phyloP scores from a whole-genome alignment of 2,888 invertebrate genomes.

The Latheticus oryzae region DNA sequence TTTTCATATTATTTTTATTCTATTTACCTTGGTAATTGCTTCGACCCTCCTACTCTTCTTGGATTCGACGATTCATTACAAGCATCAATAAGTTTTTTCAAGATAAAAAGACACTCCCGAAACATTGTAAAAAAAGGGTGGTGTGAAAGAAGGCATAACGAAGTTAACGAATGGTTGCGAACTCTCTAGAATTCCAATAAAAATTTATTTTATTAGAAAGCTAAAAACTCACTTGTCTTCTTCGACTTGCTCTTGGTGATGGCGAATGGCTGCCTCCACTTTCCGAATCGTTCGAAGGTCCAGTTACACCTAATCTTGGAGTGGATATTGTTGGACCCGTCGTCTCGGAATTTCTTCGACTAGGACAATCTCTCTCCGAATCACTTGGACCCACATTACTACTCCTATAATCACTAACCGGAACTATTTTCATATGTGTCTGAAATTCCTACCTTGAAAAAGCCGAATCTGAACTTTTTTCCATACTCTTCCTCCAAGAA shows the following conservation, averaged over 20 bases:
- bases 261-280: slow-evolving; percentile 90
- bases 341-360: slow-evolving; percentile 75
- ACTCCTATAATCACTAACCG: slow-evolving; percentile 89
- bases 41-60: slow-evolving; percentile 88
- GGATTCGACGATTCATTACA: slow-evolving; percentile 95
- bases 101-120: slow-evolving; percentile 95
- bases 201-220: slow-evolving; percentile 13
- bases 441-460: slow-evolving; percentile 81
- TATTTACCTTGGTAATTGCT: slow-evolving; percentile 82
- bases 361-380: slow-evolving; percentile 88
- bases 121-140: slow-evolving; percentile 99
- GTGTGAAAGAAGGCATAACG: slow-evolving; percentile 97
- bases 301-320: slow-evolving; percentile 74
- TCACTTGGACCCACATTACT: slow-evolving; percentile 90
- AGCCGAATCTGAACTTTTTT: slow-evolving; percentile 91
- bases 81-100: slow-evolving; percentile 96
- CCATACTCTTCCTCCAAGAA: slow-evolving; percentile 92
- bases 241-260: slow-evolving; percentile 84
- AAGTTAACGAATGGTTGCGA: slow-evolving; percentile 94
- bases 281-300: slow-evolving; percentile 82
- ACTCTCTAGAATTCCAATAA: slow-evolving; percentile 73
- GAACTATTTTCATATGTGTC: too few species aligned
- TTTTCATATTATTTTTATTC: slow-evolving; percentile 7
- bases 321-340: slow-evolving; percentile 62
- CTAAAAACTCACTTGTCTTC: slow-evolving; percentile 74